These are phyloP conservation scores for Diabrotica virgifera DNA, from an alignment of 1,140 invertebrate genomes.

Conservation along the genomic window DNA sequence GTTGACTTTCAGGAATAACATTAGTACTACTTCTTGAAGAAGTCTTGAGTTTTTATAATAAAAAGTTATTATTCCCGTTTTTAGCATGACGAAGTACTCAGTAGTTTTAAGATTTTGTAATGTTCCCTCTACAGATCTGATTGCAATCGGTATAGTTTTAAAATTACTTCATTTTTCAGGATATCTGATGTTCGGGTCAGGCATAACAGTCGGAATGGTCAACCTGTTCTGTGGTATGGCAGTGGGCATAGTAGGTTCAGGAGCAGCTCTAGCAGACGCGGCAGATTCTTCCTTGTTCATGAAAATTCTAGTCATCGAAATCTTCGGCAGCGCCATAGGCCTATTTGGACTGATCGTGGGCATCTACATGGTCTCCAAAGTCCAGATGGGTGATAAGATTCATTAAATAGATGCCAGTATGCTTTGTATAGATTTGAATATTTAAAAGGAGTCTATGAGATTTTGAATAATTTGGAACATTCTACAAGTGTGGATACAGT, in stretches of 20 bases:
- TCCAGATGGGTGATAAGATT: slow-evolving; percentile 41
- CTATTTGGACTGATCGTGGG: slow-evolving; percentile 89
- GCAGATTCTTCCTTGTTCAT: slow-evolving; percentile 85
- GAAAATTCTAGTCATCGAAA: slow-evolving; percentile 90
- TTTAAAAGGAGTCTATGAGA: too few species aligned
- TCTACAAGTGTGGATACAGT: too few species aligned
- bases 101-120: too few species aligned
- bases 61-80: too few species aligned
- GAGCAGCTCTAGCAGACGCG: slow-evolving; percentile 86
- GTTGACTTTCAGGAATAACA: too few species aligned
- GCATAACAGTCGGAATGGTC: slow-evolving; percentile 78
- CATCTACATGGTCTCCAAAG: slow-evolving; percentile 67
- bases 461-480: too few species aligned
- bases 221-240: slow-evolving; percentile 87
- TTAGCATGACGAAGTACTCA: too few species aligned
- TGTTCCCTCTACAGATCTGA: too few species aligned
- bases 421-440: too few species aligned
- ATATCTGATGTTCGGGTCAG: slow-evolving; percentile 85
- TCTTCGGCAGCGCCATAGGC: slow-evolving; percentile 90
- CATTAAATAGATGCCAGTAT: slow-evolving; percentile 25
- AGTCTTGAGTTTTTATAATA: too few species aligned
- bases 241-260: slow-evolving; percentile 88
- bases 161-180: slow-evolving; percentile 51
- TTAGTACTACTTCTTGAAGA: too few species aligned
- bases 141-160: too few species aligned